Base-by-base conservation (phyloP, 2,888 invertebrate species). In the Onchidella celtica region DNA sequence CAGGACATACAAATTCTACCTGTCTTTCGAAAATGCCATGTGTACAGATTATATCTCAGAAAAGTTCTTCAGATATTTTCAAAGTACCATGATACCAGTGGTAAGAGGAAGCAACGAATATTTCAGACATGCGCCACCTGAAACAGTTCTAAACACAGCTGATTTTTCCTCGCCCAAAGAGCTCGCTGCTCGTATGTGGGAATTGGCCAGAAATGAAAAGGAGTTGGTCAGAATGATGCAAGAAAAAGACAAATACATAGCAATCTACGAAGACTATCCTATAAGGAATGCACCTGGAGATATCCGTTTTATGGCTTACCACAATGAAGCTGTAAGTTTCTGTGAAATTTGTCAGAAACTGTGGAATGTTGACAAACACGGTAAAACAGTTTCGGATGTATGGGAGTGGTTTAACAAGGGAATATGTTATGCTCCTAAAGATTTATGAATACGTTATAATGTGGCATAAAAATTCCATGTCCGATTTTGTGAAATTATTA, bases 31-130 rank as follows among this genome's bases (percentile, higher is more conserved):
- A 34, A 85, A 73, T 63, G 65, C 69, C 1, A 40, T 82, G 3
- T 85, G 85, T 29, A 36, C 36, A 14, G 85, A 85, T 47, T 85
- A 85, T 47, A 29, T 85, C 34, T 82, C 83, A 3, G 85, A 85
- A 73, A 85, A 85, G 40, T 47, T 82, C n/a, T 85, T 79, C 74
- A 74, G 65, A n/a, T 83, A 36, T 14, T 63, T 86, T n/a, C 32
- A 74, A 24, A 65, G 27, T 68, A 80, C 79, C 55, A 17, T 69
- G 2, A 59, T 83, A 29, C 57, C 76, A 6, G 76, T 83, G n/a
- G 79, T 76, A 29, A 27, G 83, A 17, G 83, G 79, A 6, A 70
- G 79, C 4, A 65, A 74, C 38, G 27, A 69, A 4, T 83, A 79
- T 65, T 75, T 73, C 73, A n/a, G n/a, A n/a, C n/a, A n/a, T n/a